Percentiles rank a stretch among this genome's conserved stretches.
phyloP scores from a whole-genome alignment of 2,113 vertebrate genomes.

The Equus quagga region DNA sequence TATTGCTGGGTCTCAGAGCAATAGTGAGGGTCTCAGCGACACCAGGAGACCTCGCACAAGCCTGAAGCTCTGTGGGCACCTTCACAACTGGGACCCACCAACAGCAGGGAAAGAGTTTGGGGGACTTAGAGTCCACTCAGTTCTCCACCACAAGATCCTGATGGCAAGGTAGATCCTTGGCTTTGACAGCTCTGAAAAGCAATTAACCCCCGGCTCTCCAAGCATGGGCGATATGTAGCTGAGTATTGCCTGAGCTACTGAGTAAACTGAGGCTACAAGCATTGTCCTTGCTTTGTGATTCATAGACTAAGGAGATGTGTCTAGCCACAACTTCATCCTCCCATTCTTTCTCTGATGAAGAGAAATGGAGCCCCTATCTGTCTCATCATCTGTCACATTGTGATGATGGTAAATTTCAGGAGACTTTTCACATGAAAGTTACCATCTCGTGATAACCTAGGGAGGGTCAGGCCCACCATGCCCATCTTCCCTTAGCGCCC shows the following conservation, averaged over 20 bases:
- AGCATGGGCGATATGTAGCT: no score
- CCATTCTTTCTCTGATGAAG: not conserved
- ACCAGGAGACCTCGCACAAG: no score
- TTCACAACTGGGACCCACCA: not conserved
- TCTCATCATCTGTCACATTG: not conserved
- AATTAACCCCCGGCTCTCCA: not conserved
- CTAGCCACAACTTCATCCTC: accelerated
- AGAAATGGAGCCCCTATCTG: not conserved
- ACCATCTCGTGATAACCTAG: no score
- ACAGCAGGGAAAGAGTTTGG: not conserved
- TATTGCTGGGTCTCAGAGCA: not conserved
- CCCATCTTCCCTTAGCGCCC: not conserved
- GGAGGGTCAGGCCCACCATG: not conserved
- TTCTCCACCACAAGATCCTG: not conserved
- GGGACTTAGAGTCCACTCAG: not conserved
- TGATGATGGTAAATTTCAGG: not conserved
- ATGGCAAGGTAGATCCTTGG: not conserved
- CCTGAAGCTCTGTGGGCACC: not conserved
- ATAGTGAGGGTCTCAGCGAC: no score
- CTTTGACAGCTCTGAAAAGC: not conserved
- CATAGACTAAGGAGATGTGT: not conserved
- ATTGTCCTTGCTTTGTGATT: not conserved
- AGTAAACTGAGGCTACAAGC: no score
- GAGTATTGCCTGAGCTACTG: no score
- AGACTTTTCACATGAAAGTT: not conserved